Conservation (phyloP, 2,797 vertebrate genomes). For the Falco peregrinus region DNA sequence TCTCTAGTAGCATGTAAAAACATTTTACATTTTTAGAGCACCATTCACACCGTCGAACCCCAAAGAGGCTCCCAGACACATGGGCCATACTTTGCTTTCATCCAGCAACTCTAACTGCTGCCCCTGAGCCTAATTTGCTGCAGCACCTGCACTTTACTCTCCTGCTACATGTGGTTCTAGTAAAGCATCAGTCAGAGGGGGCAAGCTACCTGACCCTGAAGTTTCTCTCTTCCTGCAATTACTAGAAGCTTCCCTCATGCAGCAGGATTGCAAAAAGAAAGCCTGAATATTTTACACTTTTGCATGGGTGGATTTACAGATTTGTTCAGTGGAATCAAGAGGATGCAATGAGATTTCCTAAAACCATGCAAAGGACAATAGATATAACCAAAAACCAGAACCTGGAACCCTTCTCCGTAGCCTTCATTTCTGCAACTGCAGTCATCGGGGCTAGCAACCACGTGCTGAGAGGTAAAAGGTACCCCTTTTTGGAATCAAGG, state of each 20-base stretch:
- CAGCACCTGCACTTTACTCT: background rate
- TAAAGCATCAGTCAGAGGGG: background rate
- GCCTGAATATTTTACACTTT: background rate
- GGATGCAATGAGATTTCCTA: background rate
- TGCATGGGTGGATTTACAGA: too few relatives aligned
- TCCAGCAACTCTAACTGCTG: background rate
- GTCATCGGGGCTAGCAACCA: background rate
- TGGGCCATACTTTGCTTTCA: background rate
- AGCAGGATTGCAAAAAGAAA: background rate
- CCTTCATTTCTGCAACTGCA: background rate
- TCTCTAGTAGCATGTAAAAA: background rate
- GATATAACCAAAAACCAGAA: background rate
- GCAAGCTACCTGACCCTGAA: background rate
- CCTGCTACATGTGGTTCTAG: background rate
- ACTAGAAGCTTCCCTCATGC: background rate
- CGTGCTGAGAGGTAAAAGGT: background rate
- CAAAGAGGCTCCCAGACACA: background rate
- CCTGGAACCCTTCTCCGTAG: background rate
- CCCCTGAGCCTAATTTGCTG: background rate
- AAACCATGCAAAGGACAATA: background rate
- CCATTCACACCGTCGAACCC: accelerated
- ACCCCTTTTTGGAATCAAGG: background rate
- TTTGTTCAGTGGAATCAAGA: background rate
- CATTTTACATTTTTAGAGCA: background rate
- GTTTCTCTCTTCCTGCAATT: background rate